Conservation (phyloP, 2,113 vertebrate genomes). For the Callaeas wilsoni region DNA sequence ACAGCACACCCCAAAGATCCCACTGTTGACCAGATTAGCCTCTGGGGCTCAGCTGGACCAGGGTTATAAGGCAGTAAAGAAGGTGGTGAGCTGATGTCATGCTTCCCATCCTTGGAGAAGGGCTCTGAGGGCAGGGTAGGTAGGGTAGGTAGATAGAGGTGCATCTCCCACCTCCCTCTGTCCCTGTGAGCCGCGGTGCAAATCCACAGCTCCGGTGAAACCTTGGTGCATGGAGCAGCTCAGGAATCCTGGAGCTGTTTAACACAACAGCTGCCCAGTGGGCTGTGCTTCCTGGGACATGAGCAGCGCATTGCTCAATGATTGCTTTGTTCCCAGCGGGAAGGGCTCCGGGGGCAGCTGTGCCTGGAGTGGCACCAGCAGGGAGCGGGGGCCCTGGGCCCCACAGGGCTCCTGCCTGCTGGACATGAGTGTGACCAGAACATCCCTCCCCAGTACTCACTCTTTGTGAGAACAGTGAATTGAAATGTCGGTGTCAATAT, state of each 20-base stretch:
- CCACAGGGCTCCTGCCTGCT: background rate
- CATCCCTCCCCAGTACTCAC: background rate
- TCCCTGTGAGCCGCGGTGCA: background rate
- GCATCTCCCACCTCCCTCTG: background rate
- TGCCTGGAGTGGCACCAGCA: background rate
- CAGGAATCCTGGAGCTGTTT: background rate
- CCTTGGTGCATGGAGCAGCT: fast-evolving
- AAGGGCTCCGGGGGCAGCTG: background rate
- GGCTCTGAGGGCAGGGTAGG: background rate
- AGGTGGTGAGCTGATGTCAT: background rate
- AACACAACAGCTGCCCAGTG: background rate
- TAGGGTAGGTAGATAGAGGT: too few relatives aligned
- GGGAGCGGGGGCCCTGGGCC: background rate
- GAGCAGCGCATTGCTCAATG: background rate
- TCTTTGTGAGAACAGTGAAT: background rate
- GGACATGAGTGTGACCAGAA: background rate
- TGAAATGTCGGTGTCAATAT: background rate
- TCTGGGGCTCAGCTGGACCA: background rate
- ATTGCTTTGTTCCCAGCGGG: background rate
- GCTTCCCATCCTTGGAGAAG: background rate
- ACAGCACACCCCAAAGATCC: background rate
- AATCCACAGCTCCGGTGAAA: background rate
- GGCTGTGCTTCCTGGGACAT: background rate
- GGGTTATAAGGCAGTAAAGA: background rate
- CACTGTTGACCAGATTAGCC: background rate